A percentile compares a stretch with the other conserved stretches of the same genome.
phyloP scores from a whole-genome alignment of 2,797 vertebrate genomes.

The Bufotes viridis region DNA sequence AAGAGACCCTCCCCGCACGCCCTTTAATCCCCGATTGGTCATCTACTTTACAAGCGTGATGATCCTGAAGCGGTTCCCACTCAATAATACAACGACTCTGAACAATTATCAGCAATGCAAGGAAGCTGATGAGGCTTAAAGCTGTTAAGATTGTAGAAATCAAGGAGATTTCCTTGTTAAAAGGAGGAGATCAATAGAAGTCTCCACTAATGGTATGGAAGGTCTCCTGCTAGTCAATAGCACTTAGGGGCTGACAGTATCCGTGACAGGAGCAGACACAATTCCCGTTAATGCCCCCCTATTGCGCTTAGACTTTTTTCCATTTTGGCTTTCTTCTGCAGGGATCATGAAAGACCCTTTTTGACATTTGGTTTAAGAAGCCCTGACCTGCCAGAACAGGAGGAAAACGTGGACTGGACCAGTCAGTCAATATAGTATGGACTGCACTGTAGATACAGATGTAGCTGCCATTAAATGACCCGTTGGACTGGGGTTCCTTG shows the following conservation, averaged over 20 bases:
- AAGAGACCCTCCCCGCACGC: not conserved
- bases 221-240: slow-evolving; percentile 68
- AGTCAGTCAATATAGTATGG: not conserved
- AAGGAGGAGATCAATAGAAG: slow-evolving; percentile 69
- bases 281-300: slow-evolving; percentile 63
- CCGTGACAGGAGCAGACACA: slow-evolving; percentile 66
- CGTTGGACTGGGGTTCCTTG: too few relatives aligned
- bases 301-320: slow-evolving; percentile 48
- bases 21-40: not conserved
- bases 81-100: slow-evolving; percentile 46
- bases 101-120: not conserved
- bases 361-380: not conserved
- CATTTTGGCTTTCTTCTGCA: not conserved
- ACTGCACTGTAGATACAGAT: too few relatives aligned
- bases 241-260: slow-evolving; percentile 69
- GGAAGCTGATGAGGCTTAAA: slow-evolving; percentile 13
- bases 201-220: slow-evolving; percentile 65
- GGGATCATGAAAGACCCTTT: not conserved
- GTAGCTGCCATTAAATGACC: too few relatives aligned
- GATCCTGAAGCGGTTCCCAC: not conserved
- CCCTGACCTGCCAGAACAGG: not conserved
- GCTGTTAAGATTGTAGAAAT: slow-evolving; percentile 63
- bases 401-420: not conserved
- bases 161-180: slow-evolving; percentile 64
- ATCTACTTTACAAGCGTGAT: not conserved